Evolutionary conservation across 2,888 invertebrate genomes (phyloP), one percentile per base, ranked within the genome.

Genomic region (Glaucopsyche alexis): DNA sequence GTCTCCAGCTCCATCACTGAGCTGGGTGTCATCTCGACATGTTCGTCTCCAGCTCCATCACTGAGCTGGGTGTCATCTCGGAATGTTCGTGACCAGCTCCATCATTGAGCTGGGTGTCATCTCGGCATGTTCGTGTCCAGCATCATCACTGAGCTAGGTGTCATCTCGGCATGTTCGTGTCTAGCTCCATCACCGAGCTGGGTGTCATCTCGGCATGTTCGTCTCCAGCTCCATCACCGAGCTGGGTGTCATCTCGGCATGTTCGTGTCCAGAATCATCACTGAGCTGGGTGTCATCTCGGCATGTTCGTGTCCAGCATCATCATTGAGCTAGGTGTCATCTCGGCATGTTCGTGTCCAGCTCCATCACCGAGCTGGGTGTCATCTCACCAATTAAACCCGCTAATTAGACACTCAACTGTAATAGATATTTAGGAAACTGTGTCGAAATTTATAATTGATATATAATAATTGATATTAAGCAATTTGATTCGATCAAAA

Each of bases 61-160:
- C 97, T 71, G 95, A 97, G 77, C 93, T 97, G 85, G 97, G 97
- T 96, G 89, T n/a, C n/a, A n/a, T n/a, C n/a, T n/a, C n/a, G n/a
- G n/a, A 94, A 94, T 49, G 29, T 29, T 2, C 3, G n/a, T n/a
- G n/a, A n/a, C n/a, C n/a, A n/a, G n/a, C n/a, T n/a, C n/a, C n/a
- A n/a, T n/a, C n/a, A 98, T 99, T 77, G 96, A 96, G 1, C 94
- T 98, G 66, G 98, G 40, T 99, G 99, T 99, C 91, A 98, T 16
- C 94, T 98, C 80, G 97, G 98, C 69, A 96, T 97, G 95, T 93
- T 97, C 76, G 97, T 98, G 72, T 97, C 96, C 83, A 98, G 95
- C 87, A 98, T 96, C 74, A 97, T 97, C 81, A 97, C 97, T 71
- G 95, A 97, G 77, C 93, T 97, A 85, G 97, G 97, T 96, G 89